These are phyloP conservation scores for Augochlorella aurata DNA, from an alignment of 2,888 invertebrate genomes.

Conservation along the genomic window DNA sequence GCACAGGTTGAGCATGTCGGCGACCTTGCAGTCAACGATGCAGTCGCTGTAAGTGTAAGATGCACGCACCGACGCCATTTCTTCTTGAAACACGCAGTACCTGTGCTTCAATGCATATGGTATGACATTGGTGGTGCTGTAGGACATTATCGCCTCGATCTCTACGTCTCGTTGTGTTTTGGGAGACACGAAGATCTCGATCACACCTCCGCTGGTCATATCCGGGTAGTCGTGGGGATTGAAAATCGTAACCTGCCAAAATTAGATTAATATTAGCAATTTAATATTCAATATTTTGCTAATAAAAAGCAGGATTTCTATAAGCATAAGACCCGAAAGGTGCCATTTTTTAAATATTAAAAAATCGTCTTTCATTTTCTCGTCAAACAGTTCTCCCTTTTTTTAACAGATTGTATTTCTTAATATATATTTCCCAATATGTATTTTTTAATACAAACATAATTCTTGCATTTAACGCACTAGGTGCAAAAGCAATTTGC, in stretches of 20 bases:
- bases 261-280: too few relatives aligned
- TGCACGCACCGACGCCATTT: slow-evolving; percentile 74
- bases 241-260: slow-evolving; percentile 82
- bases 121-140: slow-evolving; percentile 72
- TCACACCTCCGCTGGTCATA: slow-evolving; percentile 82
- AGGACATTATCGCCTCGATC: slow-evolving; percentile 77
- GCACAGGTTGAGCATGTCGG: slow-evolving; percentile 83
- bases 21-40: slow-evolving; percentile 84
- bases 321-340: too few relatives aligned
- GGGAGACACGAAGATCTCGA: slow-evolving; percentile 81
- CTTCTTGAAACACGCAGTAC: slow-evolving; percentile 84
- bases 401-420: too few relatives aligned
- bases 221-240: slow-evolving; percentile 84
- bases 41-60: slow-evolving; percentile 85
- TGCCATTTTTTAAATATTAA: too few relatives aligned
- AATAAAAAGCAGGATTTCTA: too few relatives aligned
- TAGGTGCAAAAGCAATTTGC: too few relatives aligned
- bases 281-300: too few relatives aligned
- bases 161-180: slow-evolving; percentile 81
- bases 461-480: neutral
- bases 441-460: neutral
- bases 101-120: slow-evolving; percentile 79
- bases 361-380: too few relatives aligned
- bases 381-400: too few relatives aligned
- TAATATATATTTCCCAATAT: too few relatives aligned